Conservation (phyloP, 2,888 invertebrate species). For the Smittia sp. region DNA sequence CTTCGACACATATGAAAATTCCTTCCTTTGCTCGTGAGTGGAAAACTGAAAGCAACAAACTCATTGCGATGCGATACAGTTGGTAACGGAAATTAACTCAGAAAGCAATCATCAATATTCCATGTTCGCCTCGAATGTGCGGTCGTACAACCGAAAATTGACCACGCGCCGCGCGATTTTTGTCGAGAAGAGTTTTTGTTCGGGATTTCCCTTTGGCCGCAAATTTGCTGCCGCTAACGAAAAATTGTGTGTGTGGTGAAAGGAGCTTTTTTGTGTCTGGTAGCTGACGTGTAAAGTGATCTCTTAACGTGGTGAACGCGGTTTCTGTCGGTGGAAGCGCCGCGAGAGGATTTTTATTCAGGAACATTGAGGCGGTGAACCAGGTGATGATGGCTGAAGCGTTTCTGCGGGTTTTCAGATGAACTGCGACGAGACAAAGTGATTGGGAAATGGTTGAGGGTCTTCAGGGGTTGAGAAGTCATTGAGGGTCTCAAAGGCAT, state of each 20-base stretch:
- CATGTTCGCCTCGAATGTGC: conserved; percentile 41
- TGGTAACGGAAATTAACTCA: conserved; percentile 38
- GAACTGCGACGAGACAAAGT: too few species aligned
- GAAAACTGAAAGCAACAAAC: conserved; percentile 20
- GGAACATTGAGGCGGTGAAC: not conserved
- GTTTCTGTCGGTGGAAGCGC: not conserved
- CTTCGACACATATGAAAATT: conserved; percentile 28
- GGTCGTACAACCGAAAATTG: conserved; percentile 32
- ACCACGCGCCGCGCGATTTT: conserved; percentile 30
- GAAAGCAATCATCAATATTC: conserved; percentile 40
- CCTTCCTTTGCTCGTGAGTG: not conserved
- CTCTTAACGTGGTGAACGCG: conserved; percentile 30
- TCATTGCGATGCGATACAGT: conserved; percentile 2
- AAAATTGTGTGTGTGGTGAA: conserved; percentile 25
- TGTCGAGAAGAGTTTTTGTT: conserved; percentile 15
- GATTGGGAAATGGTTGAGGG: too few species aligned
- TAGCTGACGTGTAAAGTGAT: conserved; percentile 27
- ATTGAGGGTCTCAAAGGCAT: too few species aligned
- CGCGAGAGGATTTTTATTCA: not conserved
- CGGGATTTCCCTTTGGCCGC: conserved; percentile 20
- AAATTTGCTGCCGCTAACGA: conserved; percentile 19
- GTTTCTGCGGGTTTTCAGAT: too few species aligned
- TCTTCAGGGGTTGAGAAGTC: too few species aligned
- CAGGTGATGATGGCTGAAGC: not conserved
- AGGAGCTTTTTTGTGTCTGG: conserved; percentile 6